Conservation (phyloP, 2,113 vertebrate genomes). For the Oriolus oriolus region DNA sequence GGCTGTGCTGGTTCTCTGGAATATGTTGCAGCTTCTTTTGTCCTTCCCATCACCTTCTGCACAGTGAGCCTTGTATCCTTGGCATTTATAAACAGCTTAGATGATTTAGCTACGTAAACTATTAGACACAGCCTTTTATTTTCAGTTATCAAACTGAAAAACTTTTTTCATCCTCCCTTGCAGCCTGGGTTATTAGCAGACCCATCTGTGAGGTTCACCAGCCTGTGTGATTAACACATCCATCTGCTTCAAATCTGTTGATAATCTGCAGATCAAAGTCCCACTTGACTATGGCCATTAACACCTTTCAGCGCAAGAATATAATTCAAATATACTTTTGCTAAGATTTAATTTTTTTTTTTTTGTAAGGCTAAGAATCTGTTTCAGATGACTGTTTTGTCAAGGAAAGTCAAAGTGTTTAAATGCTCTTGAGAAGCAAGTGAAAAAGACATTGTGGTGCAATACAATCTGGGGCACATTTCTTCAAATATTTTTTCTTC, state of each 20-base stretch:
- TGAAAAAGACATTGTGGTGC: not conserved
- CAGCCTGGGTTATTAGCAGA: not conserved
- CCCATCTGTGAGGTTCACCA: not conserved
- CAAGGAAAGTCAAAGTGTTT: not conserved
- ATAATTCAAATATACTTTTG: not conserved
- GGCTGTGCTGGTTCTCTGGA: not conserved
- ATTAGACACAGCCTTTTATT: not conserved
- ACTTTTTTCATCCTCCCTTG: not conserved
- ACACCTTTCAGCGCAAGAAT: not conserved
- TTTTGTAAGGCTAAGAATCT: not conserved
- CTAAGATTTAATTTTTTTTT: not conserved
- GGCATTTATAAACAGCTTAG: not conserved
- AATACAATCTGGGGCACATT: not conserved
- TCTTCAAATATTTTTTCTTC: not conserved
- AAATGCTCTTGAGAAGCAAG: not conserved
- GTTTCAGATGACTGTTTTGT: not conserved
- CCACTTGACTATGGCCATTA: not conserved
- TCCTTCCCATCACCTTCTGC: not conserved
- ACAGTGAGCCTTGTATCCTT: not conserved
- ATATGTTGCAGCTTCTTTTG: not conserved
- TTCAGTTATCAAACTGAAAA: not conserved
- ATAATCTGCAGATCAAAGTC: conserved; percentile 4
- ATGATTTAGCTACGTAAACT: not conserved
- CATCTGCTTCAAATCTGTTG: conserved; percentile 10
- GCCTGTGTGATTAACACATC: not conserved